Conservation (phyloP, 2,888 invertebrate genomes). For the Drosophila bunnanda region DNA sequence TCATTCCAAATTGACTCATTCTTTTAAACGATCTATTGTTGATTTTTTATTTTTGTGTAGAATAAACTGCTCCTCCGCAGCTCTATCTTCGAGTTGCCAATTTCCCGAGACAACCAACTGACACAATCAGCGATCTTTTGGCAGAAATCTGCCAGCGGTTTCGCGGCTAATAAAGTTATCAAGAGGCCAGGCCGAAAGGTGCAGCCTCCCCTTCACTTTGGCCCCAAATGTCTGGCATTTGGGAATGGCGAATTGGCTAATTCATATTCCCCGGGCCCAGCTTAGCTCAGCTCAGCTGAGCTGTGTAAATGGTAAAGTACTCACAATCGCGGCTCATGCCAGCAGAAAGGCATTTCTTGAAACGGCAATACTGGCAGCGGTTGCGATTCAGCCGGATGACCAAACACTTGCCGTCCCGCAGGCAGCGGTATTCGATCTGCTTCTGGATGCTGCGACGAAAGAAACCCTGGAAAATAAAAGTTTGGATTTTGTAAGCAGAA, state of each 20-base stretch:
- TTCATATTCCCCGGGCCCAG: conserved; percentile 21
- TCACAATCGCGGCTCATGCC: conserved; percentile 99
- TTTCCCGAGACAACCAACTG: conserved; percentile 50
- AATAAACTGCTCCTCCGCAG: conserved; percentile 10
- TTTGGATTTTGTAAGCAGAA: no score
- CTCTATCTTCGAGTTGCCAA: conserved; percentile 36
- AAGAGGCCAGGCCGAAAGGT: conserved; percentile 38
- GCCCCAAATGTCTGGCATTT: conserved; percentile 38
- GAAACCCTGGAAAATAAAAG: conserved; percentile 89
- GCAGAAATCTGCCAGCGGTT: conserved; percentile 45
- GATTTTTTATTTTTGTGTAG: background rate
- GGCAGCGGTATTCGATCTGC: conserved; percentile 97
- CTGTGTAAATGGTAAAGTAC: conserved; percentile 85
- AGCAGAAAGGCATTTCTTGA: conserved; percentile 97
- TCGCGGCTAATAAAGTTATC: conserved; percentile 69
- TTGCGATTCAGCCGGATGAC: conserved; percentile 97
- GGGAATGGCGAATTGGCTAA: conserved; percentile 15
- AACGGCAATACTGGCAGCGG: conserved; percentile 97
- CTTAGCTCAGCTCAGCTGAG: background rate
- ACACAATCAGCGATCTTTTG: conserved; percentile 63
- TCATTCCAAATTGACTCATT: background rate
- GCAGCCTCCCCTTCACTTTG: conserved; percentile 55
- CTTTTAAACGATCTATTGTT: background rate
- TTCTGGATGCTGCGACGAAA: conserved; percentile 98
- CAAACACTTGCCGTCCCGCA: conserved; percentile 96